phyloP scores from a whole-genome alignment of 2,797 vertebrate genomes.

The Sebastes steindachneri region DNA sequence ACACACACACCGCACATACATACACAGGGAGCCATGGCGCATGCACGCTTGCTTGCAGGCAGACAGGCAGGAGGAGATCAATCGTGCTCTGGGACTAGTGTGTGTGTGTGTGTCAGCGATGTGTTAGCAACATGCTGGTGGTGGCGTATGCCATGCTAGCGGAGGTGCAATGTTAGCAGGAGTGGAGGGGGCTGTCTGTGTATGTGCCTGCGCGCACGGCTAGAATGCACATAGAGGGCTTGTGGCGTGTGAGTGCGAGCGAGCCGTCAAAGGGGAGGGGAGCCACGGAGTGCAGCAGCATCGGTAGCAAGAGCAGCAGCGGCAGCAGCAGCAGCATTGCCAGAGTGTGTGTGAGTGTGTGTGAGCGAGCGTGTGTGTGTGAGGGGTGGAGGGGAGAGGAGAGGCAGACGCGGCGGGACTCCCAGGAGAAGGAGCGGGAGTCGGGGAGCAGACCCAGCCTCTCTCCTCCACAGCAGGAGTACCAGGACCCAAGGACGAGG shows the following conservation, averaged over 20 bases:
- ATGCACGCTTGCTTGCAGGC: constrained; percentile 59
- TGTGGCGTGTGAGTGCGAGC: constrained; percentile 73
- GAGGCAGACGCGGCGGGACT: constrained; percentile 77
- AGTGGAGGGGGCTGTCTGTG: constrained; percentile 69
- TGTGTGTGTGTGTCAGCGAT: constrained; percentile 44
- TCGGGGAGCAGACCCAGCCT: constrained; percentile 75
- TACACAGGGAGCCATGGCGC: constrained; percentile 66
- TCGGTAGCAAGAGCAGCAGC: constrained; percentile 17
- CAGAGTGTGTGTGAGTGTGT: constrained; percentile 68
- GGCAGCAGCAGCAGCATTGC: constrained; percentile 56
- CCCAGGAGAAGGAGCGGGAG: constrained; percentile 78
- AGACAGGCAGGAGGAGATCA: constrained; percentile 71
- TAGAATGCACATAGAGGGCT: constrained; percentile 76
- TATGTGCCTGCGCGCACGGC: constrained; percentile 64
- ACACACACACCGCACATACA: constrained; percentile 17
- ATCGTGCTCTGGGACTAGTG: constrained; percentile 57
- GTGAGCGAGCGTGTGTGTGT: constrained; percentile 61
- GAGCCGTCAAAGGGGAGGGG: constrained; percentile 76
- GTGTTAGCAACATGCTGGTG: constrained; percentile 71
- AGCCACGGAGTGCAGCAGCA: constrained; percentile 68
- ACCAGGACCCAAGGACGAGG: constrained; percentile 67
- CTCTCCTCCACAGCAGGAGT: constrained; percentile 76
- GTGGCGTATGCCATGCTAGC: constrained; percentile 64
- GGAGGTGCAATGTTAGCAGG: constrained; percentile 70
- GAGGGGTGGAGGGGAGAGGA: constrained; percentile 76